A percentile compares a stretch with the other conserved stretches of the same genome.
These are phyloP conservation scores for Plodia interpunctella DNA, from an alignment of 1,140 invertebrate species.

Conservation along the genomic window DNA sequence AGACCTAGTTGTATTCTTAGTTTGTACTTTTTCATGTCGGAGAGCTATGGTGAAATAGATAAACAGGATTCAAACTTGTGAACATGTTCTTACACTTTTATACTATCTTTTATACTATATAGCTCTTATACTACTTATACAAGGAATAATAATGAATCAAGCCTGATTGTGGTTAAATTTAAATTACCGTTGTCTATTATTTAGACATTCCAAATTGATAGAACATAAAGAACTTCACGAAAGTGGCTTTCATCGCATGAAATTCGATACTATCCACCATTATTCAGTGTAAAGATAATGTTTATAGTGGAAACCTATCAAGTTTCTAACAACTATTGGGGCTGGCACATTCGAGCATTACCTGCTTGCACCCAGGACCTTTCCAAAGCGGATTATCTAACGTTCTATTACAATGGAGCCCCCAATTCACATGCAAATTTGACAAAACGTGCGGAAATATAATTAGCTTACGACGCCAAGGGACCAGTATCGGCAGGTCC, in stretches of 20 bases:
- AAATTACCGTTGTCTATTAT: not conserved
- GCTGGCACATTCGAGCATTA: constrained; percentile 30
- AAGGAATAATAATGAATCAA: too few relatives aligned
- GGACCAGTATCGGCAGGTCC: constrained; percentile 27
- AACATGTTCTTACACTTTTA: too few relatives aligned
- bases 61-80: too few relatives aligned
- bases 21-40: too few relatives aligned
- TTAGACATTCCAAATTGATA: constrained; percentile 10
- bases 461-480: constrained; percentile 58
- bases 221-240: constrained; percentile 18
- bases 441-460: constrained; percentile 68
- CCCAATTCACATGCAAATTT: constrained; percentile 67
- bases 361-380: constrained; percentile 27
- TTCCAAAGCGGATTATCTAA: constrained; percentile 33
- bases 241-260: constrained; percentile 32
- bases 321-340: constrained; percentile 50
- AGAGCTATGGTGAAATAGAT: too few relatives aligned
- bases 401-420: constrained; percentile 46
- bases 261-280: constrained; percentile 41
- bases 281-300: constrained; percentile 41
- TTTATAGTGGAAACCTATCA: constrained; percentile 57
- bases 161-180: too few relatives aligned
- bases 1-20: not conserved
- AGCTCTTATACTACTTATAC: too few relatives aligned
- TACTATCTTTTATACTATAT: too few relatives aligned